Base-by-base conservation (phyloP, 2,888 invertebrate genomes). In the Pyrrhosoma nymphula region DNA sequence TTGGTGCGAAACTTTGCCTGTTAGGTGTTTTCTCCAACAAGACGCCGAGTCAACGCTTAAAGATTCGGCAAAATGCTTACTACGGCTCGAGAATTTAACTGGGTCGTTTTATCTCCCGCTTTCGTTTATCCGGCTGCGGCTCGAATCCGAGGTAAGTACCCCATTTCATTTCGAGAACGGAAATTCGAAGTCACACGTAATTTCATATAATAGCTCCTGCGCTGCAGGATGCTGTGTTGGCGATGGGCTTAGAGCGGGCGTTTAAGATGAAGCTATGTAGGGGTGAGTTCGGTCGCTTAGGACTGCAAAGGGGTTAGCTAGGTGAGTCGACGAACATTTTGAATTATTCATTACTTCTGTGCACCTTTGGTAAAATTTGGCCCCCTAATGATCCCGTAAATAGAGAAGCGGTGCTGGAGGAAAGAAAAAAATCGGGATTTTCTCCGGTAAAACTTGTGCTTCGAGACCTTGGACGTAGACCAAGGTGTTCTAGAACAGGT, bases 121-220 rank as follows among this genome's bases (percentile, higher is more conserved):
- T 23, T 55, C 26, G 56, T 89, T 56, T 56, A 47, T 89, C n/a
- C n/a, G 47, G 55, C 55, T 89, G 55, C 47, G n/a, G 56, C 89
- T 55, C 47, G 89, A 56, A 89, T 89, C 89, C 56, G n/a, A 55
- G 56, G 47, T 89, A 89, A 89, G 89, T 56, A 26, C 89, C 89
- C 56, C 55, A 56, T 56, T 89, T 89, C 89, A 47, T 89, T 89
- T 55, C 26, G 56, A 26, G 56, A n/a, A 89, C 35, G 89, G 89
- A 89, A 89, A 89, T 56, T 55, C n/a, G 47, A 89, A 82, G 82
- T 82, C 82, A 14, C 30, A 35, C 82, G 82, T 82, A 82, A 82
- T 82, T 82, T 82, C 82, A 82, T 82, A 82, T 82, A 82, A 82
- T 82, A 82, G 82, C 35, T 69, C 82, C 82, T 69, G 82, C 12